Evolutionary conservation across 2,113 vertebrate genomes (phyloP).

Genomic region (Cygnus buccinator): DNA sequence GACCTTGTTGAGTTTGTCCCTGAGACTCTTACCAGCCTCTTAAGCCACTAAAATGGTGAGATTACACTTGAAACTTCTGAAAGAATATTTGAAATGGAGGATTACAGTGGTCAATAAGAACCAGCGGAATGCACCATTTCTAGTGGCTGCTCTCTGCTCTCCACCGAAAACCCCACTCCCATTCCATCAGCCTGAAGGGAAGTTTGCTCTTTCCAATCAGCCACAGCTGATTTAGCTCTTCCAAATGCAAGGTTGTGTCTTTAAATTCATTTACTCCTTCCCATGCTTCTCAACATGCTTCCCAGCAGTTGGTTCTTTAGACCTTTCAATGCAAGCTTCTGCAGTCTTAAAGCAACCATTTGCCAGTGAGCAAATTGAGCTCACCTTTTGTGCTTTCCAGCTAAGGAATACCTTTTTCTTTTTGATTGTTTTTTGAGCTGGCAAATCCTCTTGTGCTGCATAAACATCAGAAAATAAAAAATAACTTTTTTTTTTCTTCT

Average conservation of each 20-base stretch:
- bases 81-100: not conserved
- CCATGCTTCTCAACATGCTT: rapidly evolving
- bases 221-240: not conserved
- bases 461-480: not conserved
- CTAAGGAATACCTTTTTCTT: not conserved
- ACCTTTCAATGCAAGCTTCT: not conserved
- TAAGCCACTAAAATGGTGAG: not conserved
- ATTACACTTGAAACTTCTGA: not conserved
- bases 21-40: not conserved
- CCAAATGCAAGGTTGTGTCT: not conserved
- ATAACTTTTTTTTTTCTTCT: not conserved
- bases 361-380: not conserved
- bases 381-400: not conserved
- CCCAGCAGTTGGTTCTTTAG: not conserved
- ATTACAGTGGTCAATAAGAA: not conserved
- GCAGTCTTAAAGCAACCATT: not conserved
- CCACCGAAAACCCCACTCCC: not conserved
- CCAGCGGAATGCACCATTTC: not conserved
- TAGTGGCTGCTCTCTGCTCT: not conserved
- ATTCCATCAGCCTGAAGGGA: not conserved
- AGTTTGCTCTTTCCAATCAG: not conserved
- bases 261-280: not conserved
- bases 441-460: not conserved
- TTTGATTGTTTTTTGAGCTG: not conserved
- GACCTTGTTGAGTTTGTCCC: not conserved